phyloP scores from a whole-genome alignment of 2,113 vertebrate species.

The Arenaria interpres region DNA sequence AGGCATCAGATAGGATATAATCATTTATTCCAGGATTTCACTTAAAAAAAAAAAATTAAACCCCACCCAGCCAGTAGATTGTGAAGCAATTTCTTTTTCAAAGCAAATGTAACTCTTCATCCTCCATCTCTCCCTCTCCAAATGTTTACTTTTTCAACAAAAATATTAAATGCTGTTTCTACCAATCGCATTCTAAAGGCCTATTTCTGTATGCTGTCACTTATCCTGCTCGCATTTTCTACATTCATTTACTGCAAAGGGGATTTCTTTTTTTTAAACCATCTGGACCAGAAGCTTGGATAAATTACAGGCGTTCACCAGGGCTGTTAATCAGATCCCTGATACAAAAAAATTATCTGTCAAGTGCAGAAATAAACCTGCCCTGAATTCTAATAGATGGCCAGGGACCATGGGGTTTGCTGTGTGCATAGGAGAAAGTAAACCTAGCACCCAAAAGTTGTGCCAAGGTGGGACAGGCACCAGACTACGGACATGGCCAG shows the following conservation, averaged over 20 bases:
- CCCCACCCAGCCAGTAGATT: neutral
- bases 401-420: neutral
- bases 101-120: neutral
- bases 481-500: rapidly evolving
- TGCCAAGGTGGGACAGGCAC: neutral
- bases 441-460: neutral
- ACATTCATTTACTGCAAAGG: neutral
- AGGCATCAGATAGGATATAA: neutral
- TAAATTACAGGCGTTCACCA: neutral
- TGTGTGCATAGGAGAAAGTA: neutral
- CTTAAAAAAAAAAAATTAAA: neutral
- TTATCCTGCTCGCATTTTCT: neutral
- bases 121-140: neutral
- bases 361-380: neutral
- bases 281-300: neutral
- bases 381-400: neutral
- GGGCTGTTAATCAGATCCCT: neutral
- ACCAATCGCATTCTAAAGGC: neutral
- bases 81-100: neutral
- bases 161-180: neutral
- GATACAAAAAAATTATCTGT: neutral
- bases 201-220: neutral
- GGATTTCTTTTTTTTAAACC: neutral
- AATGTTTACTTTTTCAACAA: neutral
- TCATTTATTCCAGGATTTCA: neutral